Percentiles rank a stretch among this genome's conserved stretches.
phyloP scores from a whole-genome alignment of 2,113 vertebrate species.

The Castor canadensis region DNA sequence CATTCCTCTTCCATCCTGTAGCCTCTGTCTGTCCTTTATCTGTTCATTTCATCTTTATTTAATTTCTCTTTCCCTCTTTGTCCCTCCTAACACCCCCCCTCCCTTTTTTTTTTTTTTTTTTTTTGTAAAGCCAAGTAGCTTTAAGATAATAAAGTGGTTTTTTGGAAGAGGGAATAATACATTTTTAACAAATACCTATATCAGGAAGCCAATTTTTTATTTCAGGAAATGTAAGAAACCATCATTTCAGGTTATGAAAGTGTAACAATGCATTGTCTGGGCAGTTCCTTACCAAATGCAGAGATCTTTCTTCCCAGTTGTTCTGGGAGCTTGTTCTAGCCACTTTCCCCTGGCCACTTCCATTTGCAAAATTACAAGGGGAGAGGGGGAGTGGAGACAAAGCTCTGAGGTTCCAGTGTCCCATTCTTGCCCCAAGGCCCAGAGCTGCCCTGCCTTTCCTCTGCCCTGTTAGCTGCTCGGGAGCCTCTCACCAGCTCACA shows the following conservation, averaged over 20 bases:
- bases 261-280: conserved; percentile 49
- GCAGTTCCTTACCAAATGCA: conserved; percentile 58
- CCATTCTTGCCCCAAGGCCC: conserved; percentile 2
- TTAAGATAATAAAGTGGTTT: conserved; percentile 72
- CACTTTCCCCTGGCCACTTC: background rate
- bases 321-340: conserved; percentile 42
- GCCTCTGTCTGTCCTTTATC: background rate
- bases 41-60: background rate
- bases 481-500: conserved; percentile 79
- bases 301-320: conserved; percentile 44
- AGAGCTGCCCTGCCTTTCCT: conserved; percentile 48
- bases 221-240: conserved; percentile 72
- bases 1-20: background rate
- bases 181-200: conserved; percentile 58
- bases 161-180: conserved; percentile 69
- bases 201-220: conserved; percentile 77
- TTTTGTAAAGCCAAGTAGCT: conserved; percentile 73
- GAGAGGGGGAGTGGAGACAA: background rate
- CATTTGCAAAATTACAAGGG: conserved; percentile 30
- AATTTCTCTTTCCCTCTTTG: background rate
- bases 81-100: background rate
- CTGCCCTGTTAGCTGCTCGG: background rate
- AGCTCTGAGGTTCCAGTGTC: background rate
- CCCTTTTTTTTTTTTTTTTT: background rate
- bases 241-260: conserved; percentile 67